phyloP scores from a whole-genome alignment of 2,797 vertebrate species.

The Sorex maritimensis region DNA sequence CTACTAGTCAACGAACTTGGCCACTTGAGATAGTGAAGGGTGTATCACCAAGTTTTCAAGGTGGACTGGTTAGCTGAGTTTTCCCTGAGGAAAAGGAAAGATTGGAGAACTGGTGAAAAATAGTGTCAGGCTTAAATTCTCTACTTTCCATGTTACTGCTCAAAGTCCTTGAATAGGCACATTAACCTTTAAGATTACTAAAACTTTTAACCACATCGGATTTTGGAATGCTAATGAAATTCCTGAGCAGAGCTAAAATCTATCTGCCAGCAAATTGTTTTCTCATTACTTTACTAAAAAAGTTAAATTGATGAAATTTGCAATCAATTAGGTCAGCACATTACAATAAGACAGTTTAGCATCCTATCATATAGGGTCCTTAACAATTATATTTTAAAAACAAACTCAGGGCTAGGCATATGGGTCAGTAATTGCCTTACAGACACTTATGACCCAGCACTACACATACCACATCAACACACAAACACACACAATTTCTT shows the following conservation, averaged over 20 bases:
- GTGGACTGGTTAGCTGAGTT: not conserved
- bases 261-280: not conserved
- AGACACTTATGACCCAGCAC: no score
- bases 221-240: not conserved
- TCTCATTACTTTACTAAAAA: not conserved
- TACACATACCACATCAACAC: no score
- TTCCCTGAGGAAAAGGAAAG: not conserved
- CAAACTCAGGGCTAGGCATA: not conserved
- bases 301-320: slow-evolving; percentile 53
- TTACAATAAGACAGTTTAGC: slow-evolving; percentile 24
- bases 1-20: not conserved
- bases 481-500: no score
- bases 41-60: not conserved
- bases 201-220: not conserved
- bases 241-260: slow-evolving; percentile 37
- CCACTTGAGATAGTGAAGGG: not conserved
- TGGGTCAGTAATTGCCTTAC: no score
- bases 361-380: slow-evolving; percentile 33
- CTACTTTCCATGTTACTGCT: not conserved
- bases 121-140: not conserved
- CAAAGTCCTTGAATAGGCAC: not conserved
- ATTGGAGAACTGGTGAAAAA: slow-evolving; percentile 14
- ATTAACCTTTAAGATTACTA: not conserved
- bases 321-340: not conserved
- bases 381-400: slow-evolving; percentile 31